phyloP scores from a whole-genome alignment of 2,797 vertebrate species.

The Helarctos malayanus region DNA sequence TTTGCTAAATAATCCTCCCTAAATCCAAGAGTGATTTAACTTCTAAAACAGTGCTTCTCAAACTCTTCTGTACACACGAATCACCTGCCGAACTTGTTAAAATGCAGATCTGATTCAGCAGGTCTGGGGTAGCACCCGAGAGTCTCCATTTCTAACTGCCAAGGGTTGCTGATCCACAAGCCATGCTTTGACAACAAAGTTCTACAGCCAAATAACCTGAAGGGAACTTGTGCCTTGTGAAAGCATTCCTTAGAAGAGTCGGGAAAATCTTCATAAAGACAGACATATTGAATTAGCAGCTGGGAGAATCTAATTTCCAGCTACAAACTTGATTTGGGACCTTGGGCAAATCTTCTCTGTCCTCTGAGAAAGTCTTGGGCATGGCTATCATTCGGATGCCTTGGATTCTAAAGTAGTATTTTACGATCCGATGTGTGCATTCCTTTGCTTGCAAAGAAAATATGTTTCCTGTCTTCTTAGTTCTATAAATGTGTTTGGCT shows the following conservation, averaged over 20 bases:
- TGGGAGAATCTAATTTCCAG: not conserved
- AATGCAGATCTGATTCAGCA: not conserved
- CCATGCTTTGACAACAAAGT: not conserved
- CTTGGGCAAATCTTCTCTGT: not conserved
- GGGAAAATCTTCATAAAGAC: not conserved
- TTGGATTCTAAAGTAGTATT: not conserved
- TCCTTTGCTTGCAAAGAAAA: not conserved
- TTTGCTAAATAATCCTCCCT: not conserved
- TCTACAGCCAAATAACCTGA: not conserved
- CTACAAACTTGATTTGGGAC: not conserved
- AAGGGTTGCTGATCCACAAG: not conserved
- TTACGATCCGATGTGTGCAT: not conserved
- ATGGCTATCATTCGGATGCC: not conserved
- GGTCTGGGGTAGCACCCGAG: too few species aligned
- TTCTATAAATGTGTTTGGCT: not conserved
- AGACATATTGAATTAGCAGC: not conserved
- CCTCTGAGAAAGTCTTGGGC: not conserved
- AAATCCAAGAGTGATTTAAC: not conserved
- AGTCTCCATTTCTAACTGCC: not conserved
- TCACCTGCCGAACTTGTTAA: not conserved
- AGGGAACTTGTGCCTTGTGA: not conserved
- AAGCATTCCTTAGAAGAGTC: not conserved
- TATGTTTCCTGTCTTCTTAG: not conserved
- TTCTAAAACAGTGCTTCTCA: not conserved
- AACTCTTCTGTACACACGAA: not conserved